phyloP scores from a whole-genome alignment of 2,888 invertebrate genomes.

The Branchellion lobata region DNA sequence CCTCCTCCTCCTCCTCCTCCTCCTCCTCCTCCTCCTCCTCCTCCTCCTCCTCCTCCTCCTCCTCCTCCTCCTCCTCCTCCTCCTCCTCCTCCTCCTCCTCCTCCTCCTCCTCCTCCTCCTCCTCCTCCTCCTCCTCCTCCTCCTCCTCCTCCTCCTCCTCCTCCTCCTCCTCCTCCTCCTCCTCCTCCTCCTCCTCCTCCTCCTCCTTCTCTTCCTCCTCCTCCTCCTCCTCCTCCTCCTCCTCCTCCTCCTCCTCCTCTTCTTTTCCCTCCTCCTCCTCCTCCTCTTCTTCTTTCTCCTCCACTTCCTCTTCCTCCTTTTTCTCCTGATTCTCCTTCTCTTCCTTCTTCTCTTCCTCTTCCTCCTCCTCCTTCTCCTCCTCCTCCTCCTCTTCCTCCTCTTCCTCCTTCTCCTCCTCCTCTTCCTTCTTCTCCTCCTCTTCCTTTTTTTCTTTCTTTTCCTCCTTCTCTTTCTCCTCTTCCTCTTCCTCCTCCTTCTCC shows the following conservation, averaged over 20 bases:
- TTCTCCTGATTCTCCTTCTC: too few species aligned
- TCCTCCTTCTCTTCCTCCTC: neutral
- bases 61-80: neutral
- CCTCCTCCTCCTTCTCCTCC: too few species aligned
- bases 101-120: conserved; percentile 16
- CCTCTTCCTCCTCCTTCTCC: neutral
- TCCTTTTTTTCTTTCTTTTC: too few species aligned
- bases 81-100: neutral
- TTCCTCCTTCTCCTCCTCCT: neutral
- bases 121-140: neutral
- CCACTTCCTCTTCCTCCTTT: too few species aligned
- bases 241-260: neutral
- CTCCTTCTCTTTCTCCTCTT: neutral
- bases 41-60: neutral
- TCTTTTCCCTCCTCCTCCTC: neutral
- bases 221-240: neutral
- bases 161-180: neutral
- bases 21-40: neutral
- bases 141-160: conserved; percentile 4
- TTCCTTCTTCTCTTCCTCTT: neutral
- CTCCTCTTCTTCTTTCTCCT: too few species aligned
- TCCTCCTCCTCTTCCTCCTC: too few species aligned
- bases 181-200: neutral
- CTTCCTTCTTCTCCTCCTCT: neutral
- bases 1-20: conserved; percentile 16